Percentiles rank a stretch among this genome's conserved stretches.
Conservation (phyloP, 1,140 invertebrate genomes). For the Tachypleus tridentatus region DNA sequence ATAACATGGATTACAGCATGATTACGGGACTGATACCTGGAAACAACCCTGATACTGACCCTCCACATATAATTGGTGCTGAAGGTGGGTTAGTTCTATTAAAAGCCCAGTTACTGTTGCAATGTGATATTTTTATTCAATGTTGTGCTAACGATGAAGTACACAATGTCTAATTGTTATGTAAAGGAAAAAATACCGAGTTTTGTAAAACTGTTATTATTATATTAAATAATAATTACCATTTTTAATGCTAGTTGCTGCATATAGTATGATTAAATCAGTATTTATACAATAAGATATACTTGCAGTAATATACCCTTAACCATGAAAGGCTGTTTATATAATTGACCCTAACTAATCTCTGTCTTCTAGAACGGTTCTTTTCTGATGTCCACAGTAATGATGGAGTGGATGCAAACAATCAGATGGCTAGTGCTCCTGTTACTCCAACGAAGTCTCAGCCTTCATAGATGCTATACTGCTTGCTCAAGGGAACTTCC, state of each 20-base stretch:
- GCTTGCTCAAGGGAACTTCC: too few relatives aligned
- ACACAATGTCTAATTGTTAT: too few relatives aligned
- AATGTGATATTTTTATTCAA: too few relatives aligned
- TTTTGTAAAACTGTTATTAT: too few relatives aligned
- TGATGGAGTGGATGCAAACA: slow-evolving; percentile 28
- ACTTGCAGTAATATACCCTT: too few relatives aligned
- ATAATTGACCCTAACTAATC: neutral
- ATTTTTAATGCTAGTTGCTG: too few relatives aligned
- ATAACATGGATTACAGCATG: slow-evolving; percentile 74
- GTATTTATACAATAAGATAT: too few relatives aligned
- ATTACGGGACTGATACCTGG: slow-evolving; percentile 59
- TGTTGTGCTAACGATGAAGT: too few relatives aligned
- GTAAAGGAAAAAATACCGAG: too few relatives aligned
- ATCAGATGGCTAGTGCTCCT: slow-evolving; percentile 18
- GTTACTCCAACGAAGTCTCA: slow-evolving; percentile 23
- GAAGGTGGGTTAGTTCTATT: slow-evolving; percentile 42
- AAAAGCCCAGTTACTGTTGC: neutral
- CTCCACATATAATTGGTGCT: slow-evolving; percentile 52
- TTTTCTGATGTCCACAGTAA: slow-evolving; percentile 35
- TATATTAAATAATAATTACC: too few relatives aligned
- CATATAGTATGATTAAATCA: too few relatives aligned
- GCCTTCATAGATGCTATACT: slow-evolving; percentile 15
- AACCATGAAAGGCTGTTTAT: neutral
- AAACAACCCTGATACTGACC: slow-evolving; percentile 44
- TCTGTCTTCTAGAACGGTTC: slow-evolving; percentile 30